Conservation (phyloP, 2,113 vertebrate genomes). For the Progne subis region DNA sequence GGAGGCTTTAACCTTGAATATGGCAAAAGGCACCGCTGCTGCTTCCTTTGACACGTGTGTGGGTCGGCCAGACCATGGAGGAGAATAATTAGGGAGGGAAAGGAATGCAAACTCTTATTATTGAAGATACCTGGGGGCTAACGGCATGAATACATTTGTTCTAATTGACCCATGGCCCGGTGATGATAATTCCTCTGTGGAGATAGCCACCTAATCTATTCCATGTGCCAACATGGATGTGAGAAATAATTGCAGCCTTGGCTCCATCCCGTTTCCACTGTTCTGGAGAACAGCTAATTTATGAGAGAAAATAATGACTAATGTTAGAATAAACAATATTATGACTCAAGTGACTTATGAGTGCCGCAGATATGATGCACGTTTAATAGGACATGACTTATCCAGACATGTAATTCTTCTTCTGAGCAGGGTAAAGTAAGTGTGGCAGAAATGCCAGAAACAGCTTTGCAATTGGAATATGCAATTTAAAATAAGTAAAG, state of each 20-base stretch:
- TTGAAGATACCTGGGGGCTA: slow-evolving; percentile 51
- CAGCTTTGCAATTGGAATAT: slow-evolving; percentile 75
- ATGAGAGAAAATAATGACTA: slow-evolving; percentile 67
- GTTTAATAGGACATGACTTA: slow-evolving; percentile 69
- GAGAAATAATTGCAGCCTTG: slow-evolving; percentile 40
- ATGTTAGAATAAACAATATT: slow-evolving; percentile 73
- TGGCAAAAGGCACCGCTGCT: neutral
- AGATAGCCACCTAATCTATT: slow-evolving; percentile 43
- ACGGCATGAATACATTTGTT: slow-evolving; percentile 54
- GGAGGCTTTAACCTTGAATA: slow-evolving; percentile 46
- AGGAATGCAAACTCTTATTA: slow-evolving; percentile 49
- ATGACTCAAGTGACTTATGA: slow-evolving; percentile 65
- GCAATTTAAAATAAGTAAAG: slow-evolving; percentile 80
- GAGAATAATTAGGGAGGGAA: slow-evolving; percentile 55
- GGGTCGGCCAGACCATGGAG: slow-evolving; percentile 36
- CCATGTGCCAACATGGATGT: slow-evolving; percentile 34
- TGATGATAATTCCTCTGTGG: slow-evolving; percentile 33
- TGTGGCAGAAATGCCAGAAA: slow-evolving; percentile 76
- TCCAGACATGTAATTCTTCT: slow-evolving; percentile 67
- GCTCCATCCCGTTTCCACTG: slow-evolving; percentile 38
- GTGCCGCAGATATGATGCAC: slow-evolving; percentile 55
- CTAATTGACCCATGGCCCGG: slow-evolving; percentile 19
- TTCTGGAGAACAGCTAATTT: slow-evolving; percentile 61
- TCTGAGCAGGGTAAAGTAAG: slow-evolving; percentile 60
- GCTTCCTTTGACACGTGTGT: slow-evolving; percentile 4